These are phyloP conservation scores for Chouioia cunea DNA, from an alignment of 2,888 invertebrate genomes.

Conservation along the genomic window DNA sequence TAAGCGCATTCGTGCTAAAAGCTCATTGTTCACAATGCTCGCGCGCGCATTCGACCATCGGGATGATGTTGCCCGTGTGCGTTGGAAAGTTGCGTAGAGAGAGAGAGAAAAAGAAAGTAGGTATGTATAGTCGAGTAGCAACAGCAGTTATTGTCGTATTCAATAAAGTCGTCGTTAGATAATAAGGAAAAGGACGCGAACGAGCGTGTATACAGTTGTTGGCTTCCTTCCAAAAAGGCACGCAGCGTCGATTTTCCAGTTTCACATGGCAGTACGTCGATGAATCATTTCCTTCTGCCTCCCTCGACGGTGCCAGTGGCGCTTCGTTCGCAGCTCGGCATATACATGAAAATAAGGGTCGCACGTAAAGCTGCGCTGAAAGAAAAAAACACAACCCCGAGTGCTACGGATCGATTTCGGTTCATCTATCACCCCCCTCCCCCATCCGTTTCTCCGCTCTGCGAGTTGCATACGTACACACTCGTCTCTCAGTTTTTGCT, in stretches of 20 bases:
- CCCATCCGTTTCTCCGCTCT: no score
- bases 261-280: slow-evolving; percentile 46
- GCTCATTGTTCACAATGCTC: no score
- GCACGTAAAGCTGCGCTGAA: no score
- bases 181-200: slow-evolving; percentile 24
- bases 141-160: slow-evolving; percentile 4
- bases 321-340: no score
- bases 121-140: no score
- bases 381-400: no score
- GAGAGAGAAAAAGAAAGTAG: slow-evolving; percentile 9
- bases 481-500: no score
- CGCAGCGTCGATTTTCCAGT: slow-evolving; percentile 42
- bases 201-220: slow-evolving; percentile 17
- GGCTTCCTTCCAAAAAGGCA: slow-evolving; percentile 38
- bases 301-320: slow-evolving; percentile 6
- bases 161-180: slow-evolving; percentile 34
- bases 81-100: slow-evolving; percentile 5
- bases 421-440: background rate
- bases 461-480: no score
- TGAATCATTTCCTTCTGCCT: slow-evolving; percentile 45
- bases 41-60: no score
- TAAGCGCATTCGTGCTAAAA: slow-evolving; percentile 5
- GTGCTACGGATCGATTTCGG: background rate
- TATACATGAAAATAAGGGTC: background rate
- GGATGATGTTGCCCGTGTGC: no score